A percentile compares a stretch with the other conserved stretches of the same genome.
Conservation (phyloP, 2,113 vertebrate species). For the Lycaon pictus region DNA sequence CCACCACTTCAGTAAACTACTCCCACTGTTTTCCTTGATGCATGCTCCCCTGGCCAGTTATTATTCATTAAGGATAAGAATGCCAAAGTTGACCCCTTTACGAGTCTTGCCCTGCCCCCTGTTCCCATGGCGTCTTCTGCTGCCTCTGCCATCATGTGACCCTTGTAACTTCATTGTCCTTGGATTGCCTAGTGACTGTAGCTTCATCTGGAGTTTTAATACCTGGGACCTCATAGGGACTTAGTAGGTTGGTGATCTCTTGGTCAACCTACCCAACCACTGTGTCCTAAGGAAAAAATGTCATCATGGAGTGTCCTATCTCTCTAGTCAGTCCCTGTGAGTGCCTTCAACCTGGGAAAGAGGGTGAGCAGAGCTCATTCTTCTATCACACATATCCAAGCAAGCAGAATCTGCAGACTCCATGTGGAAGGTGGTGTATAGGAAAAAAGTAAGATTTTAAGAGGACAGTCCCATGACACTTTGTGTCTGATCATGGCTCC, state of each 20-base stretch:
- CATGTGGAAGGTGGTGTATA: fast-evolving
- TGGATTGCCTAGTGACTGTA: background rate
- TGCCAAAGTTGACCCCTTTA: background rate
- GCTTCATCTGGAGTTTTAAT: background rate
- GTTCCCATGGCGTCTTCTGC: background rate
- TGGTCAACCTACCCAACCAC: background rate
- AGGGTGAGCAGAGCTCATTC: background rate
- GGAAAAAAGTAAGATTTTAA: background rate
- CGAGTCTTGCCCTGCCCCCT: background rate
- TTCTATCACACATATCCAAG: background rate
- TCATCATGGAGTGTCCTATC: background rate
- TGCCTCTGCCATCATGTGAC: too few relatives aligned
- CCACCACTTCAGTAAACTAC: background rate
- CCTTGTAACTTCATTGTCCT: background rate
- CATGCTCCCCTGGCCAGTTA: background rate
- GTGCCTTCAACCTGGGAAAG: background rate
- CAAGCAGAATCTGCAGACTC: background rate
- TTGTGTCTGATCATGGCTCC: background rate
- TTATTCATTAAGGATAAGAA: background rate
- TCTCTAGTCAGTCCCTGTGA: background rate
- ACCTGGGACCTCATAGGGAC: background rate
- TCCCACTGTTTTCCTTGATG: fast-evolving
- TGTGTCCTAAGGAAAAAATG: background rate
- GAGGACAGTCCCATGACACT: background rate
- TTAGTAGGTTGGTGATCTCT: background rate